These are phyloP conservation scores for Branchinecta sandiegonensis DNA, from an alignment of 2,888 invertebrate species.

Conservation along the genomic window DNA sequence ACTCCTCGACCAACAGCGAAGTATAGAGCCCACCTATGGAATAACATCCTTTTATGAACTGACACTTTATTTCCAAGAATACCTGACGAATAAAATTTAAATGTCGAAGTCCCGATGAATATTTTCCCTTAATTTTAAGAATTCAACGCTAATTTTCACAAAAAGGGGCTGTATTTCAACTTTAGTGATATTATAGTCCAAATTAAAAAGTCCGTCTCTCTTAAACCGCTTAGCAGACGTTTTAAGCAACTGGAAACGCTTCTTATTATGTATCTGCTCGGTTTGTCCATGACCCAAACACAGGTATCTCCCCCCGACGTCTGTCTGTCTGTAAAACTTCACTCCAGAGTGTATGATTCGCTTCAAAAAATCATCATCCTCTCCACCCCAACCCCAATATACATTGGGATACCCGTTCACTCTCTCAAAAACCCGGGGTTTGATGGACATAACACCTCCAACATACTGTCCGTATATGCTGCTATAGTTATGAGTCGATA, in stretches of 20 bases:
- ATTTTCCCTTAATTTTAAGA: neutral
- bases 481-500: neutral
- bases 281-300: constrained; percentile 87
- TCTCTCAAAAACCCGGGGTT: constrained; percentile 47
- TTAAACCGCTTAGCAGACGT: constrained; percentile 69
- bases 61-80: too few species aligned
- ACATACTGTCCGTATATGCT: neutral
- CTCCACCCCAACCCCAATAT: constrained; percentile 97
- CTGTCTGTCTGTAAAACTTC: constrained; percentile 80
- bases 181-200: constrained; percentile 49
- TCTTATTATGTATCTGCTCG: constrained; percentile 47
- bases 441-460: constrained; percentile 6
- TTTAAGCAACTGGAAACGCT: constrained; percentile 45
- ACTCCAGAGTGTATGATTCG: constrained; percentile 45
- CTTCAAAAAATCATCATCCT: constrained; percentile 91
- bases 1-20: too few species aligned
- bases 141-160: constrained; percentile 5
- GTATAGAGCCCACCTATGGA: too few species aligned
- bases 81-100: neutral
- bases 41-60: too few species aligned
- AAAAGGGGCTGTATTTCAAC: neutral
- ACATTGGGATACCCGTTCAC: constrained; percentile 87
- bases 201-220: constrained; percentile 69
- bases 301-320: constrained; percentile 81
- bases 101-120: constrained; percentile 1